A percentile compares a stretch with the other conserved stretches of the same genome.
phyloP scores from a whole-genome alignment of 2,888 invertebrate genomes.

The Hemicrepidius hirtus region DNA sequence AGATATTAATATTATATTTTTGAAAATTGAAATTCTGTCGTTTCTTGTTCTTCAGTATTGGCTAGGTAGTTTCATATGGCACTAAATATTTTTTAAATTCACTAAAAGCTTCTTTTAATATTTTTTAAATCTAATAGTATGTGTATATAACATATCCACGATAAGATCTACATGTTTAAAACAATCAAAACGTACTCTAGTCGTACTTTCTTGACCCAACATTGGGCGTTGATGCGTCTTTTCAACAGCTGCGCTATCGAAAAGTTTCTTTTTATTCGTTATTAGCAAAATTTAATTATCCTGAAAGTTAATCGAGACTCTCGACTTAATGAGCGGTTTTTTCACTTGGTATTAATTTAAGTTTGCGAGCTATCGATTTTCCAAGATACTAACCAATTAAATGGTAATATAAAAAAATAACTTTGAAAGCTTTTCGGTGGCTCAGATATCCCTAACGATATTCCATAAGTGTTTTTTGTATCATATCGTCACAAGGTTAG shows the following conservation, averaged over 20 bases:
- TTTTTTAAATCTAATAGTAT: constrained; percentile 36
- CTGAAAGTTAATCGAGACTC: constrained; percentile 11
- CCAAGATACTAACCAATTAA: too few species aligned
- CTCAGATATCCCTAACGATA: constrained; percentile 17
- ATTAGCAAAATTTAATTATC: constrained; percentile 22
- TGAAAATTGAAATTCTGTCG: constrained; percentile 21
- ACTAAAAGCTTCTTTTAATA: constrained; percentile 49
- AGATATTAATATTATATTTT: constrained; percentile 22
- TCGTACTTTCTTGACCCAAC: constrained; percentile 58
- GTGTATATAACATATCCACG: constrained; percentile 38
- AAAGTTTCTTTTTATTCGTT: constrained; percentile 20
- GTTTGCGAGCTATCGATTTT: background rate
- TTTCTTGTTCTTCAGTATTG: constrained; percentile 17
- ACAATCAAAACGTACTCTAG: constrained; percentile 66
- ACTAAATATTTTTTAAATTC: constrained; percentile 60
- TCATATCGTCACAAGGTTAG: constrained; percentile 44
- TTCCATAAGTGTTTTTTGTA: constrained; percentile 45
- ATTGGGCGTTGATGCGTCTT: constrained; percentile 38
- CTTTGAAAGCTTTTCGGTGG: constrained; percentile 11
- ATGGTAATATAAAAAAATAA: too few species aligned
- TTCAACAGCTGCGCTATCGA: constrained; percentile 17
- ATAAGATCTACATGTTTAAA: constrained; percentile 59
- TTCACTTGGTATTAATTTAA: constrained; percentile 21
- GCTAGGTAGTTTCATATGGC: constrained; percentile 67
- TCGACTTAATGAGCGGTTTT: constrained; percentile 17